Conservation (phyloP, 1,140 invertebrate genomes). For the Eurosta solidaginis region DNA sequence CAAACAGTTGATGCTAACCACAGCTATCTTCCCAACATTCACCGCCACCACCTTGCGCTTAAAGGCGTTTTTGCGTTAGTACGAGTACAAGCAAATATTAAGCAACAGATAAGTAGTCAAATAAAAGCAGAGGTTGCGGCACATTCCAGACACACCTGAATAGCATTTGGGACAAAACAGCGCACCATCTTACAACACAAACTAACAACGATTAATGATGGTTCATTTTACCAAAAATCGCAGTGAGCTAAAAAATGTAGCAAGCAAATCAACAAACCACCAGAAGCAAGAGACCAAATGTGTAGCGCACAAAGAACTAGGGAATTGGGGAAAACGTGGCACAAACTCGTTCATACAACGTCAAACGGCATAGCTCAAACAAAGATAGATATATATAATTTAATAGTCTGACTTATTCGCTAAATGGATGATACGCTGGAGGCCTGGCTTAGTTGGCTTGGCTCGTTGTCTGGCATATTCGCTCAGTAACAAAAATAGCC, state of each 20-base stretch:
- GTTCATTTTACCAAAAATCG: not conserved
- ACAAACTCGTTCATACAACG: not conserved
- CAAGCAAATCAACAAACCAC: too few relatives aligned
- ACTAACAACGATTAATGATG: not conserved
- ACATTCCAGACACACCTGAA: slow-evolving; percentile 19
- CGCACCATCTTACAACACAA: not conserved
- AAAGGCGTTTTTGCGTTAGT: not conserved
- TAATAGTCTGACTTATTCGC: not conserved
- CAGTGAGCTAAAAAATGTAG: not conserved
- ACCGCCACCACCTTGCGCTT: not conserved
- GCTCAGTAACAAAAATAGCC: not conserved
- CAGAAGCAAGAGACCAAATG: not conserved
- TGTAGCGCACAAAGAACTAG: slow-evolving; percentile 10
- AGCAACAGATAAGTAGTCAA: slow-evolving; percentile 3
- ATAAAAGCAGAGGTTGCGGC: not conserved
- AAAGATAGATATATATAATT: not conserved
- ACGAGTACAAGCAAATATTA: not conserved
- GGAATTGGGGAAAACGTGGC: slow-evolving; percentile 5
- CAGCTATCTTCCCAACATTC: too few relatives aligned
- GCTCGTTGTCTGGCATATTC: not conserved
- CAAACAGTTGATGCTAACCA: not conserved
- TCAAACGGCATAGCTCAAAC: too few relatives aligned
- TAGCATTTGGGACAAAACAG: not conserved
- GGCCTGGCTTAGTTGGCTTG: not conserved
- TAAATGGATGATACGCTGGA: too few relatives aligned